Evolutionary conservation across 2,113 vertebrate species (phyloP).

Genomic region (Apistogramma diplotaenia): DNA sequence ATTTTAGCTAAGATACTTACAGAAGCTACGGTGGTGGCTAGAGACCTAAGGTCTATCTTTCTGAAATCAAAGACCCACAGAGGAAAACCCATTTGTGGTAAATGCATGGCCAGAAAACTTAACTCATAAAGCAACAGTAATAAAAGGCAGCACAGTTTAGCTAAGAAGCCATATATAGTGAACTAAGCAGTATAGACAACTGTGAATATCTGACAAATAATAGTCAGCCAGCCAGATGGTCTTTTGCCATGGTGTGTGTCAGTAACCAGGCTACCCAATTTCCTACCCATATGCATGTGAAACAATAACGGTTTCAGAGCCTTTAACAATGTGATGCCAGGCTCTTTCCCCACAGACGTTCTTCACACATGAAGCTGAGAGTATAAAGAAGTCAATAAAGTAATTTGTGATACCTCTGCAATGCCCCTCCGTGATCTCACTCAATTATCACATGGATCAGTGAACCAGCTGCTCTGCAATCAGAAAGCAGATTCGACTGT

Average conservation of each 20-base stretch:
- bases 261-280: neutral
- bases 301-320: neutral
- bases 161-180: neutral
- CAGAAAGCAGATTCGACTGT: neutral
- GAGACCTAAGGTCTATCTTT: too few species aligned
- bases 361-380: neutral
- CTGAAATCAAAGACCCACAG: too few species aligned
- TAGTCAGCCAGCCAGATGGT: too few species aligned
- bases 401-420: neutral
- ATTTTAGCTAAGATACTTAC: too few species aligned
- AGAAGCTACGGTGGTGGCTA: too few species aligned
- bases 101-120: neutral
- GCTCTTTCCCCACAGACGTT: neutral
- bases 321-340: neutral
- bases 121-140: neutral
- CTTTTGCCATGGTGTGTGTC: neutral
- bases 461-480: neutral
- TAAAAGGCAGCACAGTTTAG: neutral
- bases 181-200: neutral
- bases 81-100: neutral
- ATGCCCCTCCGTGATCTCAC: neutral
- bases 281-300: neutral
- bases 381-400: conserved; percentile 11
- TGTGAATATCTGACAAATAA: neutral
- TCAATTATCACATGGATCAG: conserved; percentile 2